A percentile compares a stretch with the other conserved stretches of the same genome.
Evolutionary conservation across 2,888 invertebrate species (phyloP).

Genomic region (Drosophila imparisetae): DNA sequence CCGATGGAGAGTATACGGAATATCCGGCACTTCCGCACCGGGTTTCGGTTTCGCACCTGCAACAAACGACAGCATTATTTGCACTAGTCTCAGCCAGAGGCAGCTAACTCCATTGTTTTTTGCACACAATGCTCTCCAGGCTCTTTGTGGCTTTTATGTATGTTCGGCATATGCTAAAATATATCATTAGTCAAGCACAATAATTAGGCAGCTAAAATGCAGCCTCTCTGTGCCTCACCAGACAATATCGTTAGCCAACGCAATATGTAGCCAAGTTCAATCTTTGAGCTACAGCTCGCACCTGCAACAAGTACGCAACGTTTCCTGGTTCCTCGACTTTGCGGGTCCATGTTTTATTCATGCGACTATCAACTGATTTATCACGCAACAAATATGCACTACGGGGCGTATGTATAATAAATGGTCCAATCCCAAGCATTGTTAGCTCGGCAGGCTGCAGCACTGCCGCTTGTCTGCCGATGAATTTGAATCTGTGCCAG

Average conservation of each 20-base stretch:
- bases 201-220: constrained; percentile 5
- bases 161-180: neutral
- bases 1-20: constrained; percentile 12
- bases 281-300: constrained; percentile 26
- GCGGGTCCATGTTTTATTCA: constrained; percentile 72
- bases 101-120: neutral
- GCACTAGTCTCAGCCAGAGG: neutral
- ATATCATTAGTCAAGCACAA: neutral
- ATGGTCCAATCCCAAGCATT: constrained; percentile 56
- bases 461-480: constrained; percentile 19
- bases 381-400: constrained; percentile 81
- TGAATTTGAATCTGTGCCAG: constrained; percentile 66
- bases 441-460: constrained; percentile 30
- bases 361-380: constrained; percentile 75
- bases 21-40: constrained; percentile 15
- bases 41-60: constrained; percentile 54
- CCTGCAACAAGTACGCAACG: constrained; percentile 39
- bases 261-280: neutral
- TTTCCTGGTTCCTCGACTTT: constrained; percentile 7
- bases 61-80: neutral
- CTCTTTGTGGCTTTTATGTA: neutral
- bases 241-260: neutral
- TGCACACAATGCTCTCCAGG: neutral
- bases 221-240: neutral
- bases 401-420: constrained; percentile 79